Evolutionary conservation across 2,113 vertebrate genomes (phyloP), one percentile per base, ranked within the genome.

Genomic region (Protobothrops mucrosquamatus): DNA sequence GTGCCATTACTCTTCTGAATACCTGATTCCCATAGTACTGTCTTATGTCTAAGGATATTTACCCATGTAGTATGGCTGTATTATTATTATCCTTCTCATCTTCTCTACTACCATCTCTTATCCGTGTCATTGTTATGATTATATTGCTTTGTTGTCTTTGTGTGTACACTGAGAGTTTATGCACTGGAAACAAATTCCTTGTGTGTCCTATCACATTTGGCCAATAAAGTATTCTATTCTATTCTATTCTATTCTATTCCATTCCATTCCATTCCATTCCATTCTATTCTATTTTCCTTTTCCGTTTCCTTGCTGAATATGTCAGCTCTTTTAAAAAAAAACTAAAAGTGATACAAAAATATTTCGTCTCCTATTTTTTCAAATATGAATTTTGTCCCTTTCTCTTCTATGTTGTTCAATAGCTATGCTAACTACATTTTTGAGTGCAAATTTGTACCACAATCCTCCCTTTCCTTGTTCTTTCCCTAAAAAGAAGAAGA

Each of bases 291-390:
- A 2, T 55, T 55, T 55, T 18, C 55, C 15, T 18, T 14, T 54
- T 23, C 56, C 56, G 23, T 59, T 57, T 57, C 22, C 56, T 59
- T 59, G 23, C 7, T 59, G 87, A 94, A 64, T 64, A 54, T 88
- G 20, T 59, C 88, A 81, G 39, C 95, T 91, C 8, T 87, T 85
- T 74, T 3, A 8, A 8, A 0, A 86, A 91, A 87, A 88, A 88
- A 57, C 81, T 4, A 8, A 81, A 89, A 93, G 92, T 93, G 92
- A 94, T 90, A 93, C 20, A 56, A 57, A n/a, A 18, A 91, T 91
- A 91, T 39, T 91, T 94, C 7, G 22, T 88, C 2, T 94, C 61
- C 15, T 11, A 91, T 88, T 46, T 94, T 92, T 96, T 87, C 39
- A 87, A 22, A 15, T 74, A 3, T 48, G 89, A 88, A 56, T 2